phyloP scores from a whole-genome alignment of 2,888 invertebrate genomes.

The Prosopocoilus inquinatus region DNA sequence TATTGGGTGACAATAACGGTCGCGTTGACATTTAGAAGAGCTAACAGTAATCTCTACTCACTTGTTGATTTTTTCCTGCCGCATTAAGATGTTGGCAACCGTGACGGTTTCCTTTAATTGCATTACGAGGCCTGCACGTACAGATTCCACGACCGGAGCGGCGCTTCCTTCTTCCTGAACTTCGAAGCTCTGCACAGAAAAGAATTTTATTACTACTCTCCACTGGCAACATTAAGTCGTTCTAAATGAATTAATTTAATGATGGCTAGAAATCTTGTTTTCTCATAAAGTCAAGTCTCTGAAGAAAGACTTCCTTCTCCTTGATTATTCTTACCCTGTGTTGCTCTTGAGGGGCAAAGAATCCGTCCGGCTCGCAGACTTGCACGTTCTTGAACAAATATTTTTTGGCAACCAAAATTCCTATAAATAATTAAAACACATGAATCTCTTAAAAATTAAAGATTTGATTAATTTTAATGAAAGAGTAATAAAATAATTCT shows the following conservation, averaged over 20 bases:
- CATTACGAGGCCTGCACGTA: constrained; percentile 81
- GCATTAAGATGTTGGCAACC: constrained; percentile 65
- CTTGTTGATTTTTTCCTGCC: constrained; percentile 74
- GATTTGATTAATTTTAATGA: not conserved
- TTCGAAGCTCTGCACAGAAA: constrained; percentile 56
- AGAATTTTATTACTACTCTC: not conserved
- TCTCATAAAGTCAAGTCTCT: not conserved
- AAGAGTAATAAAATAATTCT: not conserved
- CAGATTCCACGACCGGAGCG: constrained; percentile 75
- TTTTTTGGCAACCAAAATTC: constrained; percentile 65
- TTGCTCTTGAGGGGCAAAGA: constrained; percentile 46
- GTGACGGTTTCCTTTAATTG: constrained; percentile 82
- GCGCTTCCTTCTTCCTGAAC: constrained; percentile 73
- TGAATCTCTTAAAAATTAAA: not conserved
- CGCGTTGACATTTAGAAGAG: not conserved
- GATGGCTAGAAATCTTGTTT: constrained; percentile 1
- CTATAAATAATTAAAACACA: constrained; percentile 41
- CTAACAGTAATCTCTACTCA: constrained; percentile 44
- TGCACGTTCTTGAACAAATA: constrained; percentile 52
- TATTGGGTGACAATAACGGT: not conserved
- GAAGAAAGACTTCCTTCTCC: too few species aligned
- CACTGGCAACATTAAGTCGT: not conserved
- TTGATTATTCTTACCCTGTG: constrained; percentile 38
- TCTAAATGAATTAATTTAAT: constrained; percentile 7
- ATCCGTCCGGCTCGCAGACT: constrained; percentile 45